Evolutionary conservation across 1,140 invertebrate genomes (phyloP), one percentile per base, ranked within the genome.

Genomic region (Luehdorfia chinensis): DNA sequence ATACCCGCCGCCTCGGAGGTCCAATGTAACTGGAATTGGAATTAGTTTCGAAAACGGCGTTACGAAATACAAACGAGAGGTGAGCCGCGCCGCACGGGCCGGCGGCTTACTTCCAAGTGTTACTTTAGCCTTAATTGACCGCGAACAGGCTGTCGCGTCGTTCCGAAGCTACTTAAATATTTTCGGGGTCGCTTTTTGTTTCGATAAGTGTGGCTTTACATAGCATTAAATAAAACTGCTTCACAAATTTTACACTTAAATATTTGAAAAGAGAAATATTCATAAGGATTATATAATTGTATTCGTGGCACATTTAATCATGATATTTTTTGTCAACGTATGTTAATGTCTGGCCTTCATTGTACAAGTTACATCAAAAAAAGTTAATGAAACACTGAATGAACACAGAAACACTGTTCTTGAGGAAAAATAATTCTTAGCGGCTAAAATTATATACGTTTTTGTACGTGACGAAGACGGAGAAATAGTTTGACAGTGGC

Each of bases 91-190:
- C 19, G 19, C 19, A 21, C 19, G 19, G 6, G 37, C 44, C 18
- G 16, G 43, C 31, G 47, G 33, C 36, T 43, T 47, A 46, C 46
- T 32, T 54, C 44, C 28, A 48, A 51, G 33, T 58, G 53, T 53
- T 50, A 60, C 34, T 37, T 37, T 19, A 66, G 47, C 47, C 57
- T 53, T 62, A 65, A 65, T 59, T 57, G 53, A 59, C 43, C 47
- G 39, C 47, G 45, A 63, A 63, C 56, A 25, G 37, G 37, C 27
- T 41, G 23, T 41, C 19, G 19, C 37, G 19, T 25, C 37, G 14
- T 14, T 7, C 15, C 12, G 7, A 39, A 25, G 12, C 18, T 5
- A 19, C 19, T 27, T 39, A 13, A 13, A 25, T 27, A 27, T 27
- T 27, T 27, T 15, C 37, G 18, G 34, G 18, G 18, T 21, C 18